Base-by-base conservation (phyloP, 2,888 invertebrate species). In the Mesoligia furuncula region DNA sequence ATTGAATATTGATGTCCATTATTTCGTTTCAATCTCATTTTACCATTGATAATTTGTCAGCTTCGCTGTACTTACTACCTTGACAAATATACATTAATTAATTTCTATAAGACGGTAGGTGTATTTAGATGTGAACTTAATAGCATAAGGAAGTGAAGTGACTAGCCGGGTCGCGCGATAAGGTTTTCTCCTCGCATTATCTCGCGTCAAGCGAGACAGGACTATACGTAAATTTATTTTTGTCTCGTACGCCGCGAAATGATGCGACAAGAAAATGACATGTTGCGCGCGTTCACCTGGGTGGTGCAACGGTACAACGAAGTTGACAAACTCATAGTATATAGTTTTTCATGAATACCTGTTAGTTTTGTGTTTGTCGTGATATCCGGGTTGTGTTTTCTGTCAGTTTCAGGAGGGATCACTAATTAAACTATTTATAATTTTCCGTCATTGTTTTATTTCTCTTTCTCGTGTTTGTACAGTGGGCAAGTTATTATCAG, bases 361-460 rank as follows among this genome's bases (percentile, higher is more conserved):
- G 64, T 78, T 66, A 59, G 65, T 65, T 57, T 85, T 66, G 70
- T 85, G 81, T 76, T 67, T 84, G 77, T 69, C 71, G 73, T 80
- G 81, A 87, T 86, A 69, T 78, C 74, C 61, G 66, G 80, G 71
- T 87, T 77, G 74, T 85, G 81, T 86, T 83, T 69, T 70, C 79
- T 69, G 84, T 84, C 89, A 81, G 88, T 91, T 90, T 90, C 88
- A 90, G 91, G 91, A 93, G 94, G 93, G 93, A 89, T 91, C 89
- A 90, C 88, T 92, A 92, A 94, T 93, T 93, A 95, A 94, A 94
- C 91, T 95, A 95, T 95, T 94, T 94, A 95, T 94, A 94, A 94
- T 93, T 95, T 94, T 94, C 88, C 77, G 73, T 79, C 39, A 73
- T 90, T 82, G 92, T 95, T 95, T 95, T 94, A 95, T 94, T 95